Percentiles rank a stretch among this genome's conserved stretches.
Evolutionary conservation across 2,888 invertebrate species (phyloP).

Genomic region (Ariolimax columbianus): DNA sequence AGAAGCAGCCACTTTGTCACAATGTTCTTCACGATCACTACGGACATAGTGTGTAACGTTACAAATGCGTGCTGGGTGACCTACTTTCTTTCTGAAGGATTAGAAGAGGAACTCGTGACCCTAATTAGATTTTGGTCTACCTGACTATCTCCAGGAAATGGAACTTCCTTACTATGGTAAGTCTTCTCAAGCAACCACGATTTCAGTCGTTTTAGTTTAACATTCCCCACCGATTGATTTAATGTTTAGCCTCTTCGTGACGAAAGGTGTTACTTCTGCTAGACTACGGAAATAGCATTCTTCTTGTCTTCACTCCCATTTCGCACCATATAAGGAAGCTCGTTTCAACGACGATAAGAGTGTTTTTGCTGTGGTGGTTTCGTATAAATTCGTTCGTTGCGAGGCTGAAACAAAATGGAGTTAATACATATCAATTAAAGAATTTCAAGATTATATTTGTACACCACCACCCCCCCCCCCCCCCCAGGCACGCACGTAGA

Average conservation of each 20-base stretch:
- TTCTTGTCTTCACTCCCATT: background rate
- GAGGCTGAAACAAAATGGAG: too few species aligned
- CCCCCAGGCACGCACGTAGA: too few species aligned
- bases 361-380: too few species aligned
- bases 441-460: too few species aligned
- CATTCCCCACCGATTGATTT: background rate
- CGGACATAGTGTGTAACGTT: background rate
- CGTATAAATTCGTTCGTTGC: too few species aligned
- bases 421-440: too few species aligned
- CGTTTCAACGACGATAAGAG: too few species aligned
- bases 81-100: background rate
- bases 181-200: background rate
- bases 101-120: too few species aligned
- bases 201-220: background rate
- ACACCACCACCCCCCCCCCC: too few species aligned
- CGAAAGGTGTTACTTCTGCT: background rate
- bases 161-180: slow-evolving; percentile 11
- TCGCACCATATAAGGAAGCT: too few species aligned
- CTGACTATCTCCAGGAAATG: slow-evolving; percentile 11
- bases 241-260: background rate
- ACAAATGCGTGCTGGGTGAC: background rate
- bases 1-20: too few species aligned
- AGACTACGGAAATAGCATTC: background rate
- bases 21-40: too few species aligned
- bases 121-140: background rate